These are phyloP conservation scores for Peromyscus attwateri DNA, from an alignment of 2,797 vertebrate species.

Conservation along the genomic window DNA sequence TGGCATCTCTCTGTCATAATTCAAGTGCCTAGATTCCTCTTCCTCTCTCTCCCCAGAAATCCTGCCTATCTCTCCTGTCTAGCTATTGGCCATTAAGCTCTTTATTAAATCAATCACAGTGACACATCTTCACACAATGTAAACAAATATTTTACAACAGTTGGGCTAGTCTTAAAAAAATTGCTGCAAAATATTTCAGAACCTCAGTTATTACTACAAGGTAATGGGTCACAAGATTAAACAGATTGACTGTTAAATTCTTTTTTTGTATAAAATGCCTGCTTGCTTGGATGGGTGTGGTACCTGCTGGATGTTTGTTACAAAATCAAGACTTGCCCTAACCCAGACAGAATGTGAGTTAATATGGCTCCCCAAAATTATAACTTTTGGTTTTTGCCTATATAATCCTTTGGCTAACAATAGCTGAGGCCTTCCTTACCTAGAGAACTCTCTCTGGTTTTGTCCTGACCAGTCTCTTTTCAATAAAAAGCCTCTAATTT, in stretches of 20 bases:
- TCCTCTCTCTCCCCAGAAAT: background rate
- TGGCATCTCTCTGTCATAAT: no score
- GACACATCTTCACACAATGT: no score
- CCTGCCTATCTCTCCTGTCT: background rate
- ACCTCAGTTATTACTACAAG: background rate
- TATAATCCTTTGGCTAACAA: background rate
- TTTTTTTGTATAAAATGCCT: background rate
- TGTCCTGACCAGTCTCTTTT: background rate
- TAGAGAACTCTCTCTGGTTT: background rate
- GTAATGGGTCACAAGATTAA: background rate
- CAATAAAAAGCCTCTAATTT: background rate
- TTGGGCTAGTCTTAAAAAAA: background rate
- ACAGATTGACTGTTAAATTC: background rate
- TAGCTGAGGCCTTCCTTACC: background rate
- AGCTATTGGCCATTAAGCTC: background rate
- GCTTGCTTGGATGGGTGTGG: background rate
- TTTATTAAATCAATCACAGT: no score
- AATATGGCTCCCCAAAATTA: background rate
- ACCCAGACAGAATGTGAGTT: no score
- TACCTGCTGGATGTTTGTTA: background rate
- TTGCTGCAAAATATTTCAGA: background rate
- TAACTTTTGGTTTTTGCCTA: background rate
- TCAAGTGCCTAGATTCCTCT: background rate
- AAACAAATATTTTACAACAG: no score
- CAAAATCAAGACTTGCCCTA: background rate